Evolutionary conservation across 1,140 invertebrate genomes (phyloP), one percentile per base, ranked within the genome.

Genomic region (Drosophila repleta): DNA sequence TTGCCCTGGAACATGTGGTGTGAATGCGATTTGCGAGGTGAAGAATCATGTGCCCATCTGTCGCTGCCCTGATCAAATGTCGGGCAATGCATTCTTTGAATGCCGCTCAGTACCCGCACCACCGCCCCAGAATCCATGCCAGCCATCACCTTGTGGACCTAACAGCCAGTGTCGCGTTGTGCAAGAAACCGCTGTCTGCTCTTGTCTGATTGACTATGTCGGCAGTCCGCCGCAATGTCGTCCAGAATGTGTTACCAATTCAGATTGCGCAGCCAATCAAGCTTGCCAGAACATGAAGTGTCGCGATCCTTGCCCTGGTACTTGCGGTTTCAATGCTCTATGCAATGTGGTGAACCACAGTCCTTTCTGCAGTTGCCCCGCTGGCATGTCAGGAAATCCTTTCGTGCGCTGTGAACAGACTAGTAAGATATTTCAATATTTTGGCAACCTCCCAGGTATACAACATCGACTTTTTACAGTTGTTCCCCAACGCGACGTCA

Each of bases 231-330:
- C 95, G 17, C 93, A 93, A 57, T 97, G 96, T 83, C 92, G 95
- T 74, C 95, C 96, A 6, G 95, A 96, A 90, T 97, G 96, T 92
- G 93, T 95, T 17, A 93, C 95, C 1, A 96, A 95, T 83, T 94
- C 95, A 4, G 96, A 97, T 91, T 95, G 96, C 92, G 91, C 94
- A 46, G 85, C 93, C 4, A 94, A 94, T 71, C 93, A 94, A 81
- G 96, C 96, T 6, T 97, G 96, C 81, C 93, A 96, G 5, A 95
- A 96, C 84, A 94, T 96, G 89, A 96, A 96, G 92, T 97, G 96
- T 85, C 93, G 93, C 26, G 95, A 97, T 88, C 96, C 96, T 8
- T 97, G 96, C 73, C 93, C 94, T 7, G 95, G 95, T 39, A 94
- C 95, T 2, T 97, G 96, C 92, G 96, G 96, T 46, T 84, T 90